Base-by-base conservation (phyloP, 2,888 invertebrate species). In the Ornithoptera alexandrae region DNA sequence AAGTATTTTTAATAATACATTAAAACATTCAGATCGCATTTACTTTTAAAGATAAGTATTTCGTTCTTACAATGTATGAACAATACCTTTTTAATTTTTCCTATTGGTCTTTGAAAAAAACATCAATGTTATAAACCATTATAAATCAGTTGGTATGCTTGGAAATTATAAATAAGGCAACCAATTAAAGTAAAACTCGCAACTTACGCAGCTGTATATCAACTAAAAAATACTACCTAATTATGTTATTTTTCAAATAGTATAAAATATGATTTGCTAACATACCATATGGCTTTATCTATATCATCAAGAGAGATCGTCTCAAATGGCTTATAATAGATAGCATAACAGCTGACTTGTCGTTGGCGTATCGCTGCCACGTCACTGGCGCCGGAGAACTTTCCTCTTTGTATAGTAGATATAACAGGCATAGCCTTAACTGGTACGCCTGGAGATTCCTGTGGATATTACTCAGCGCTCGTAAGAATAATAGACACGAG, bases 331-430 rank as follows among this genome's bases (percentile, higher is more conserved):
- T 46, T 59, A 69, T 68, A 61, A 62, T 62, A 63, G 56, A 66
- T 60, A 60, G 62, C 62, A 46, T 42, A 62, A 67, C 67, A 67
- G 67, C 62, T 67, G 67, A 67, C 57, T 65, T 67, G 46, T 56
- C 42, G 65, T 46, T 69, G 68, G 76, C 73, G 74, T 70, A 73
- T 72, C 67, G 66, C 71, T 68, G 74, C 72, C 74, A 72, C 76
- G 78, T 78, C 77, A 76, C 72, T 78, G 80, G 79, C 81, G 80
- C 80, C 81, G 76, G 70, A 72, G 73, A 72, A 72, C 71, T 67
- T 70, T 69, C 72, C 69, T 74, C 76, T 72, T 77, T 75, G 73
- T 65, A 74, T 73, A 71, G 74, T 58, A 46, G 73, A 73, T 73
- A 74, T 73, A 72, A 72, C 73, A 73, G 74, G 24, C 73, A 72